Evolutionary conservation across 2,888 invertebrate species (phyloP), one percentile per base, ranked within the genome.

Genomic region (Acronicta alni): DNA sequence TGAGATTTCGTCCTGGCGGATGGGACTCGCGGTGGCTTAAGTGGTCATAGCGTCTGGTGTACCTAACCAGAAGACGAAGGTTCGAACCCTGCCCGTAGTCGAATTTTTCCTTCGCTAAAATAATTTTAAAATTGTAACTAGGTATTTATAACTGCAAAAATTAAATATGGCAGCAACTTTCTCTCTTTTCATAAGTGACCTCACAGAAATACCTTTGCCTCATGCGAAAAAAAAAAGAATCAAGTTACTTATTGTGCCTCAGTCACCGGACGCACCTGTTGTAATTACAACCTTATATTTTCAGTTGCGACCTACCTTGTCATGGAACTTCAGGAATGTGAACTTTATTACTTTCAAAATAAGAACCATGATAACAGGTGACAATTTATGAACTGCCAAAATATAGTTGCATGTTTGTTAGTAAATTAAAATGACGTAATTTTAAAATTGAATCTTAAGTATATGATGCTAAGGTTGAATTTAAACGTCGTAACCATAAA

Each of bases 201-300:
- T 49, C 20, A 63, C 47, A 56, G 16, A 66, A 66, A 66, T 72
- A 59, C 74, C 43, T 69, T 63, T 59, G 44, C 61, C 35, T 63
- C n/a, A n/a, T 42, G 32, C 49, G 38, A 49, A 67, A 43, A 67
- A 43, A 67, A 75, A 68, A 52, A 59, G 60, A 53, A 57, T 75
- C 77, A 43, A 18, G 57, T 73, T 71, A 55, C 74, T 42, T 63
- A 59, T 61, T 72, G 61, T 73, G 16, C 45, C 46, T 61, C 42
- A 54, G 51, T 38, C 42, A 59, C 58, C 59, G 66, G 67, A 71
- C 49, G 62, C 77, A 75, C 75, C 70, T 75, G 74, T 77, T 68
- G 54, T 65, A 32, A 62, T 66, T 44, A 61, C 74, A 41, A 67
- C 7, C 14, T 61, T 47, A 26, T 15, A 44, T 43, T 45, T 62